These are phyloP conservation scores for Oscheius sp. DNA, from an alignment of 2,888 invertebrate genomes.

Conservation along the genomic window DNA sequence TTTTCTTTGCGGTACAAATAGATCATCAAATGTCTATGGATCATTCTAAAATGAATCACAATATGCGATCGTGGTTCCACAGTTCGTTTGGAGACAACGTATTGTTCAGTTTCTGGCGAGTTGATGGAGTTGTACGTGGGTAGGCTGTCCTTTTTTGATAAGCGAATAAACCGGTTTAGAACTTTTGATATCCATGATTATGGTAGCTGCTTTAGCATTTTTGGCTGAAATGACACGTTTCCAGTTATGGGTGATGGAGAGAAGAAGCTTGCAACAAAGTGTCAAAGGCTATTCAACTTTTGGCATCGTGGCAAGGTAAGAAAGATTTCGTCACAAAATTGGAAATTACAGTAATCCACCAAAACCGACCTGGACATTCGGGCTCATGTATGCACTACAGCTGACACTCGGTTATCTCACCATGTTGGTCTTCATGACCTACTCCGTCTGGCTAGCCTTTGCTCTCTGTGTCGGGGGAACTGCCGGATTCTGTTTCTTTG, in stretches of 20 bases:
- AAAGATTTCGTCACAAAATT: too few species aligned
- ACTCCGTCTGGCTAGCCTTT: slow-evolving; percentile 26
- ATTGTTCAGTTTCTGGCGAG: slow-evolving; percentile 20
- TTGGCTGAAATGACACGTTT: slow-evolving; percentile 5
- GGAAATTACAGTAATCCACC: neutral
- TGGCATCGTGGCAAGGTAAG: slow-evolving; percentile 15
- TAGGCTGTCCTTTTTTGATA: neutral
- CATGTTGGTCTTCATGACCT: slow-evolving; percentile 29
- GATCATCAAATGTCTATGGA: slow-evolving; percentile 14
- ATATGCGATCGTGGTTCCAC: slow-evolving; percentile 22
- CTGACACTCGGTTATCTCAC: slow-evolving; percentile 18
- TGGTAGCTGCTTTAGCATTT: slow-evolving; percentile 6
- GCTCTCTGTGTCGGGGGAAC: slow-evolving; percentile 28
- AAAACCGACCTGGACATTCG: slow-evolving; percentile 10
- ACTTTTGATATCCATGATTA: slow-evolving; percentile 11
- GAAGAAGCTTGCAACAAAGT: neutral
- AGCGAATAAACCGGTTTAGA: neutral
- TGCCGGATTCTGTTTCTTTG: slow-evolving; percentile 27
- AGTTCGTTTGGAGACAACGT: neutral
- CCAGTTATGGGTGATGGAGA: slow-evolving; percentile 18
- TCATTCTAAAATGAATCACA: slow-evolving; percentile 10
- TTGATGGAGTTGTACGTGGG: slow-evolving; percentile 21
- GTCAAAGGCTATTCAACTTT: slow-evolving; percentile 27
- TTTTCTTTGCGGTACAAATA: neutral
- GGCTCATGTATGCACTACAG: slow-evolving; percentile 14